These are phyloP conservation scores for Hyppa rectilinea DNA, from an alignment of 2,888 invertebrate genomes.

Conservation along the genomic window DNA sequence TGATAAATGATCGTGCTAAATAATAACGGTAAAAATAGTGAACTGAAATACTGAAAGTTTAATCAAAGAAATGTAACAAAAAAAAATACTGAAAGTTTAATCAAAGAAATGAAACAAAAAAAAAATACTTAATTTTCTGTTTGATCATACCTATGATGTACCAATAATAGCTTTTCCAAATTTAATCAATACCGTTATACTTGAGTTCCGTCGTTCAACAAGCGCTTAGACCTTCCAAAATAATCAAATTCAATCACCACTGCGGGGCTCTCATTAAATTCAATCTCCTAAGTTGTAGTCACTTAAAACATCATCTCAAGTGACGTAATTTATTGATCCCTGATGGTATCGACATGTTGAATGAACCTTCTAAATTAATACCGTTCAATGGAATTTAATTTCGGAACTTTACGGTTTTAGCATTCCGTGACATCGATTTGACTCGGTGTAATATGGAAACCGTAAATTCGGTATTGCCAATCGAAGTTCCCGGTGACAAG, in stretches of 20 bases:
- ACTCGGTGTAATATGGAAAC: constrained; percentile 23
- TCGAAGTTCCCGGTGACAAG: constrained; percentile 25
- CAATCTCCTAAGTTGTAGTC: constrained; percentile 39
- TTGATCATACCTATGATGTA: not conserved
- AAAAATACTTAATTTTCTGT: too few relatives aligned
- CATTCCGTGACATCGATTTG: constrained; percentile 42
- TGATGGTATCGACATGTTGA: constrained; percentile 58
- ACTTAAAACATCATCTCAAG: constrained; percentile 50
- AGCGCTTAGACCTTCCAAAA: constrained; percentile 39
- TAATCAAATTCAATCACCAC: constrained; percentile 43
- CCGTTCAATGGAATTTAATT: constrained; percentile 55
- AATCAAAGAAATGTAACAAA: not conserved
- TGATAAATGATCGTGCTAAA: constrained; percentile 42
- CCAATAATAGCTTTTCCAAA: constrained; percentile 18
- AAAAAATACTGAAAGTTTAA: too few relatives aligned
- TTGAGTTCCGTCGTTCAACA: constrained; percentile 17
- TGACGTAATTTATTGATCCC: constrained; percentile 54
- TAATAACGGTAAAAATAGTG: constrained; percentile 38
- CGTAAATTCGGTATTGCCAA: constrained; percentile 36
- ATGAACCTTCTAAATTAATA: constrained; percentile 55
- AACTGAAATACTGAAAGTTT: not conserved
- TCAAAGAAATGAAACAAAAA: not conserved
- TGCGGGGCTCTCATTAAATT: constrained; percentile 39
- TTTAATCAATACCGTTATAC: constrained; percentile 37
- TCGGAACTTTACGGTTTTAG: constrained; percentile 50